These are phyloP conservation scores for Solen grandis DNA, from an alignment of 1,140 invertebrate genomes.

Conservation along the genomic window DNA sequence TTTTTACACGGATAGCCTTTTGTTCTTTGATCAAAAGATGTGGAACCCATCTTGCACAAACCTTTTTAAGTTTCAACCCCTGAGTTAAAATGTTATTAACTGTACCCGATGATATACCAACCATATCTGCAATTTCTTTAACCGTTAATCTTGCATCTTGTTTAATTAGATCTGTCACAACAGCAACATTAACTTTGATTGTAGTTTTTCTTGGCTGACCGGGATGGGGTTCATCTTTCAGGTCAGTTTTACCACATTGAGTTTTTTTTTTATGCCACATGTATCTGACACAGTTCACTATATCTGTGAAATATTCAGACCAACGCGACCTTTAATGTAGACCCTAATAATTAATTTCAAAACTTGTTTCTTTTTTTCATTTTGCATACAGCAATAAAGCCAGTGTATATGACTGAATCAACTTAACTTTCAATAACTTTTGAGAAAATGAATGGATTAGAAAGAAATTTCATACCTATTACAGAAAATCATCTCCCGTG, in stretches of 20 bases:
- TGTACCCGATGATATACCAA: slow-evolving; percentile 12
- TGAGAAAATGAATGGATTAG: no score
- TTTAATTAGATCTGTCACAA: not conserved
- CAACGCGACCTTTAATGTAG: not conserved
- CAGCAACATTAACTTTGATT: not conserved
- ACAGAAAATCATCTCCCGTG: no score
- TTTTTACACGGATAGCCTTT: not conserved
- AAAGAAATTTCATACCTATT: no score
- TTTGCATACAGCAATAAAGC: no score
- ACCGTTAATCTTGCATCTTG: slow-evolving; percentile 9
- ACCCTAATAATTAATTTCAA: not conserved
- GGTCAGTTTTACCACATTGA: slow-evolving; percentile 1
- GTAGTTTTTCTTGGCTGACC: not conserved
- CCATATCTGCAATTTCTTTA: not conserved
- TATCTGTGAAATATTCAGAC: not conserved
- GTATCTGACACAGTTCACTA: no score
- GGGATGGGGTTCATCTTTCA: not conserved
- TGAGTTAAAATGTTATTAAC: slow-evolving; percentile 7
- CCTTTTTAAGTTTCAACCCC: not conserved
- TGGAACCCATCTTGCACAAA: not conserved
- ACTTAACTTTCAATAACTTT: no score
- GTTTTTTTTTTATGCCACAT: not conserved
- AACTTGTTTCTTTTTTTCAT: no score
- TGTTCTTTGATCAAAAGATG: not conserved
- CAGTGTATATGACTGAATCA: no score